A percentile compares a stretch with the other conserved stretches of the same genome.
Conservation (phyloP, 2,113 vertebrate genomes). For the Euleptes europaea region DNA sequence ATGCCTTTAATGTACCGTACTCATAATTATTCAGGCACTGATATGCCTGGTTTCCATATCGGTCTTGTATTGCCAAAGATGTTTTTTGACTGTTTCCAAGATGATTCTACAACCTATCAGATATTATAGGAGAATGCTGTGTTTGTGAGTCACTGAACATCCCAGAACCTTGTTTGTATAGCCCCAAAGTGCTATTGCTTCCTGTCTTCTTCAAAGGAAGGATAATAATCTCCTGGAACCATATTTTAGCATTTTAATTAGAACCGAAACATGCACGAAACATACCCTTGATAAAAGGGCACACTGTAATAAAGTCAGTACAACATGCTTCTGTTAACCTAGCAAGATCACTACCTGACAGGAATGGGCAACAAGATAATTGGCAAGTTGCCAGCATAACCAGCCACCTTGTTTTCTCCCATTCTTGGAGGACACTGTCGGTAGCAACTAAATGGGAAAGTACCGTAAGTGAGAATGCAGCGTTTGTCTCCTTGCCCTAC, state of each 20-base stretch:
- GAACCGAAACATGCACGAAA: slow-evolving; percentile 56
- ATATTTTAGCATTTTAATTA: slow-evolving; percentile 73
- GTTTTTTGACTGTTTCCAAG: neutral
- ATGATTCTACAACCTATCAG: slow-evolving; percentile 16
- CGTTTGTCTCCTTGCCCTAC: neutral
- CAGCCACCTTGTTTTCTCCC: neutral
- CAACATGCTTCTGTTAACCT: slow-evolving; percentile 55
- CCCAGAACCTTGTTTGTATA: slow-evolving; percentile 37
- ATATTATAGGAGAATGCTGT: slow-evolving; percentile 37
- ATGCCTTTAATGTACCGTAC: neutral
- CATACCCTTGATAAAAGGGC: slow-evolving; percentile 53
- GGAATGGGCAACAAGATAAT: slow-evolving; percentile 53
- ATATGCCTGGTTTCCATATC: neutral
- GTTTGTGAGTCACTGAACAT: slow-evolving; percentile 43
- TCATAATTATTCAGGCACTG: neutral
- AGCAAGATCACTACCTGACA: slow-evolving; percentile 60
- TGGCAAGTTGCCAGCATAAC: slow-evolving; percentile 45
- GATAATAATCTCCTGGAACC: slow-evolving; percentile 63
- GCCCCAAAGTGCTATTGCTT: slow-evolving; percentile 20
- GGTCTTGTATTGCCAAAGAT: neutral
- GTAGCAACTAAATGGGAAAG: neutral
- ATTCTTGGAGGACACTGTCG: slow-evolving; percentile 22
- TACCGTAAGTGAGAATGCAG: neutral
- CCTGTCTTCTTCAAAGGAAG: slow-evolving; percentile 43
- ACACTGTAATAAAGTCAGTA: slow-evolving; percentile 53